A percentile compares a stretch with the other conserved stretches of the same genome.
phyloP scores from a whole-genome alignment of 2,888 invertebrate genomes.

The Brachypterus glaber region DNA sequence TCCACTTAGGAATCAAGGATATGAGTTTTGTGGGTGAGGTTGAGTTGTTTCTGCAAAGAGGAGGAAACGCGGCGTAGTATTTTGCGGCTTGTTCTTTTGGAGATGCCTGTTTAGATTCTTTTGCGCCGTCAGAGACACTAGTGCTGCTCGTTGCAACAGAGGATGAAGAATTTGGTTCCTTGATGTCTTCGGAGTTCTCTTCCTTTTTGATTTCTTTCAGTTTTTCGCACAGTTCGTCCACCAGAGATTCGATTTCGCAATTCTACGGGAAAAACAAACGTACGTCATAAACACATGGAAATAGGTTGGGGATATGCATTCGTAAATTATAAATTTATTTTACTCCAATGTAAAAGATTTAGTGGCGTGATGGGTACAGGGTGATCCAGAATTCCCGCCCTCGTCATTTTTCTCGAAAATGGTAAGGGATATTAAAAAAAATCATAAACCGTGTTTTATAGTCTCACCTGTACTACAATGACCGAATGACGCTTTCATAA shows the following conservation, averaged over 20 bases:
- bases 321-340: too few species aligned
- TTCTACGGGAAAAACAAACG: slow-evolving; percentile 47
- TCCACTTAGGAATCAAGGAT: slow-evolving; percentile 34
- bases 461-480: too few species aligned
- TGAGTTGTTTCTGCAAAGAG: slow-evolving; percentile 28
- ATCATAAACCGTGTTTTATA: too few species aligned
- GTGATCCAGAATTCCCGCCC: too few species aligned
- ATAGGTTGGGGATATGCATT: too few species aligned
- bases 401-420: too few species aligned
- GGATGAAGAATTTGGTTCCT: not conserved
- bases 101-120: slow-evolving; percentile 35
- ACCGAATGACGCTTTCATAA: too few species aligned
- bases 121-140: too few species aligned
- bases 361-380: too few species aligned
- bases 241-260: slow-evolving; percentile 69
- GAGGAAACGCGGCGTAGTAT: slow-evolving; percentile 71
- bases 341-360: too few species aligned
- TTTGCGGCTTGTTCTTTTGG: slow-evolving; percentile 60
- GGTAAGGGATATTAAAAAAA: too few species aligned
- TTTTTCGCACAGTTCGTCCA: slow-evolving; percentile 73
- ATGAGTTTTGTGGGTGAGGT: slow-evolving; percentile 25
- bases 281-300: not conserved
- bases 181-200: not conserved
- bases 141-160: slow-evolving; percentile 8
- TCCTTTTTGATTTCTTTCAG: slow-evolving; percentile 57